phyloP scores from a whole-genome alignment of 2,888 invertebrate species.

The Trichogramma dendrolimi region DNA sequence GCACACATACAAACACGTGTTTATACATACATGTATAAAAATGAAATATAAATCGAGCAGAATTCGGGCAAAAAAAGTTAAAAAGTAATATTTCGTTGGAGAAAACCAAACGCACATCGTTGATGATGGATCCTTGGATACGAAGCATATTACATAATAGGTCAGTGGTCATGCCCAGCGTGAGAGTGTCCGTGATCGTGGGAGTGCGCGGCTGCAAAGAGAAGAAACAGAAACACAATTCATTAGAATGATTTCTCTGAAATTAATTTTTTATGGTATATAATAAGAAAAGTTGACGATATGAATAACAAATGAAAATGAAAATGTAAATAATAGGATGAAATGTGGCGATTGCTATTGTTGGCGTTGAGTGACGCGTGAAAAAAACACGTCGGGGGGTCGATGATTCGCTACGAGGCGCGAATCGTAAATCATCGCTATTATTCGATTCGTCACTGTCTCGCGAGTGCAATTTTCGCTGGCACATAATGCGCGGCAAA shows the following conservation, averaged over 20 bases:
- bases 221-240: constrained; percentile 2
- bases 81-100: too few relatives aligned
- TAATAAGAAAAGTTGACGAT: background rate
- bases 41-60: too few relatives aligned
- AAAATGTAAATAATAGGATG: background rate
- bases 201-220: constrained; percentile 43
- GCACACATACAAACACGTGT: too few relatives aligned
- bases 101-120: too few relatives aligned
- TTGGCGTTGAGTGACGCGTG: background rate
- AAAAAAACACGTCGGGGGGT: background rate
- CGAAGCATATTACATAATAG: background rate
- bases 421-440: too few relatives aligned
- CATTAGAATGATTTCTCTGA: background rate
- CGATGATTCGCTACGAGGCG: background rate
- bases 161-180: constrained; percentile 24
- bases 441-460: too few relatives aligned
- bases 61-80: too few relatives aligned
- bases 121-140: too few relatives aligned
- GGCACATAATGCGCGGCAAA: too few relatives aligned
- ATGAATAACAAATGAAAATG: background rate
- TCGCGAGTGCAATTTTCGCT: too few relatives aligned
- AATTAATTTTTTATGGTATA: background rate
- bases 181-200: constrained; percentile 39
- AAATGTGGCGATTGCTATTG: background rate
- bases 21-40: too few relatives aligned